Percentiles rank a stretch among this genome's conserved stretches.
phyloP scores from a whole-genome alignment of 30 jellyfish, hydroid and myxozoan genomes.

The Cassiopea andromeda region DNA sequence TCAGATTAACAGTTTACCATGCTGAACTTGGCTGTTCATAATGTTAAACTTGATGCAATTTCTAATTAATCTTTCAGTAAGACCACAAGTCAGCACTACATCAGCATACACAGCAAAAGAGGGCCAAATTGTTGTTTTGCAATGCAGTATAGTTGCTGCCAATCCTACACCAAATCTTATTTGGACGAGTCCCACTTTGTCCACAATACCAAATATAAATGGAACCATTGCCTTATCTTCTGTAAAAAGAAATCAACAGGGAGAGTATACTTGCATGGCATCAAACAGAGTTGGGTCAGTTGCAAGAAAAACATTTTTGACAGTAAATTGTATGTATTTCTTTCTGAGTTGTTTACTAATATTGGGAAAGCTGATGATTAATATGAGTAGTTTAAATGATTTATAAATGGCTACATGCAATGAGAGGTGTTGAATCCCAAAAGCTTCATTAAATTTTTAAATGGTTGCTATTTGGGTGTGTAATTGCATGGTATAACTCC shows the following conservation, averaged over 20 bases:
- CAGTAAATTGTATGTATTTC: not conserved
- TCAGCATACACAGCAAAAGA: not conserved
- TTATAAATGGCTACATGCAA: not conserved
- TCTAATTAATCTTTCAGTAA: not conserved
- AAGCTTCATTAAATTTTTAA: too few relatives aligned
- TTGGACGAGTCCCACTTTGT: not conserved
- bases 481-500: too few relatives aligned
- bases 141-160: slow-evolving; percentile 2
- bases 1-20: not conserved
- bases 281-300: not conserved
- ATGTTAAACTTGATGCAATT: not conserved
- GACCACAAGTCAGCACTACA: not conserved
- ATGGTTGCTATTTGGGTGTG: too few relatives aligned
- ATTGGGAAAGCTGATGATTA: too few relatives aligned
- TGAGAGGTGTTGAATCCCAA: too few relatives aligned
- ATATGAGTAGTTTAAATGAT: too few relatives aligned
- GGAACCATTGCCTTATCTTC: not conserved
- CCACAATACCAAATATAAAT: not conserved
- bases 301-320: not conserved
- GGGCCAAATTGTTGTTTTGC: not conserved
- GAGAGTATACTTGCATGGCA: not conserved
- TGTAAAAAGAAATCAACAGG: not conserved
- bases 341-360: not conserved
- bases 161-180: not conserved
- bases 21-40: not conserved